A percentile compares a stretch with the other conserved stretches of the same genome.
phyloP scores from a whole-genome alignment of 1,140 invertebrate species.

The Chrysomallon squamiferum region DNA sequence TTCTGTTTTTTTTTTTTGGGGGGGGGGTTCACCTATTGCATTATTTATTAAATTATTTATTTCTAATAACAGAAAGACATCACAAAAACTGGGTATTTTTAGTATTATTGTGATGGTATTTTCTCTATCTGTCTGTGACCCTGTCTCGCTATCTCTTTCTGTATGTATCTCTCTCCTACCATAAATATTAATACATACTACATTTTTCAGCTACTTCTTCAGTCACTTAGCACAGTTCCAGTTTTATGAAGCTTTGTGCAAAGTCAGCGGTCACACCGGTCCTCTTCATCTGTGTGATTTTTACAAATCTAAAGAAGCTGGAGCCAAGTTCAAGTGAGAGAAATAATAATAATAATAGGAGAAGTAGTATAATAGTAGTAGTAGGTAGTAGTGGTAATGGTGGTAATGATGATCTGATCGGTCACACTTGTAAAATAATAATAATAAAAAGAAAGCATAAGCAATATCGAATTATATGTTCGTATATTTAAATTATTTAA shows the following conservation, averaged over 20 bases:
- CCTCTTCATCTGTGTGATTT: constrained; percentile 74
- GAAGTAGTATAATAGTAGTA: too few relatives aligned
- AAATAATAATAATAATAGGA: not conserved
- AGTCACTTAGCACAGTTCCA: constrained; percentile 91
- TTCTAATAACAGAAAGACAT: too few relatives aligned
- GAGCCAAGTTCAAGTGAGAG: constrained; percentile 60
- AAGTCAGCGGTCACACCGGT: constrained; percentile 75
- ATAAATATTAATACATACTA: too few relatives aligned
- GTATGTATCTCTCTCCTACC: too few relatives aligned
- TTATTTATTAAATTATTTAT: too few relatives aligned
- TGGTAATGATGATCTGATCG: not conserved
- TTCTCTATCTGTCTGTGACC: too few relatives aligned
- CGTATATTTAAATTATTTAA: not conserved
- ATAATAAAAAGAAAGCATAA: not conserved
- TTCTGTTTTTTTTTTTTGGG: too few relatives aligned
- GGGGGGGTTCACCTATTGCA: too few relatives aligned
- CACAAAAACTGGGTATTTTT: too few relatives aligned
- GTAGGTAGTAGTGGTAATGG: too few relatives aligned
- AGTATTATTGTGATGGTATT: too few relatives aligned
- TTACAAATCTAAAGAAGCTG: constrained; percentile 79
- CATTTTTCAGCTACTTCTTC: constrained; percentile 88
- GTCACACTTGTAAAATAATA: not conserved
- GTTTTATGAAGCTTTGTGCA: constrained; percentile 83
- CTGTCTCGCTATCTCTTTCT: not conserved
- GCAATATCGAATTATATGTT: not conserved